Evolutionary conservation across 2,888 invertebrate genomes (phyloP).

Genomic region (Subacronicta megacephala): DNA sequence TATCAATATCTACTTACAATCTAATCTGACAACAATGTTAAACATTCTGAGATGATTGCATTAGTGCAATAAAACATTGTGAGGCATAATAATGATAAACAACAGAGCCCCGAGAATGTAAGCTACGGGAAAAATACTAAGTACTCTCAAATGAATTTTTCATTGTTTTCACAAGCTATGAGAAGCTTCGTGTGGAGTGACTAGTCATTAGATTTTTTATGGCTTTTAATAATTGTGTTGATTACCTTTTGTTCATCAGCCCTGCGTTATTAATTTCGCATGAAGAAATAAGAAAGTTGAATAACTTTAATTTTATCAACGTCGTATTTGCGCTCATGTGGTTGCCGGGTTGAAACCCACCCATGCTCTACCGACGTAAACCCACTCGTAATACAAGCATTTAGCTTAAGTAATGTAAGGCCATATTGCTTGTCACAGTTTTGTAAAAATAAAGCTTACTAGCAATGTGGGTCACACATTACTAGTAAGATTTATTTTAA

Average conservation of each 20-base stretch:
- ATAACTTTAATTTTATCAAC: conserved; percentile 18
- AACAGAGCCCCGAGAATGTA: not conserved
- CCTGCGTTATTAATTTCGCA: conserved; percentile 35
- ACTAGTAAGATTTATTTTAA: too few species aligned
- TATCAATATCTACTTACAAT: conserved; percentile 8
- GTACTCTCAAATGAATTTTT: conserved; percentile 13
- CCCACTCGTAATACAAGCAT: too few species aligned
- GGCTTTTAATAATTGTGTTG: conserved; percentile 35
- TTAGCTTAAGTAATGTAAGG: too few species aligned
- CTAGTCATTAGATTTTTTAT: conserved; percentile 65
- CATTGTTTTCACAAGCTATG: conserved; percentile 56
- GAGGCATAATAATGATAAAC: conserved; percentile 11
- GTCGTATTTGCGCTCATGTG: too few species aligned
- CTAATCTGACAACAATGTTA: conserved; percentile 18
- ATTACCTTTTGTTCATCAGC: conserved; percentile 36
- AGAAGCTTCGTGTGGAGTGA: conserved; percentile 60
- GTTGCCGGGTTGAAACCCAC: too few species aligned
- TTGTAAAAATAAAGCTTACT: too few species aligned
- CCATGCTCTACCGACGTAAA: too few species aligned
- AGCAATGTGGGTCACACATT: too few species aligned
- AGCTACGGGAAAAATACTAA: conserved; percentile 8
- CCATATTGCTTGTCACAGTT: too few species aligned
- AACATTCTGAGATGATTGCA: conserved; percentile 24
- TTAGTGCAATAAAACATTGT: conserved; percentile 18
- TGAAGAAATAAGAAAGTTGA: conserved; percentile 25